phyloP scores from a whole-genome alignment of 2,888 invertebrate species.

The Scelioninae gen. 1 region DNA sequence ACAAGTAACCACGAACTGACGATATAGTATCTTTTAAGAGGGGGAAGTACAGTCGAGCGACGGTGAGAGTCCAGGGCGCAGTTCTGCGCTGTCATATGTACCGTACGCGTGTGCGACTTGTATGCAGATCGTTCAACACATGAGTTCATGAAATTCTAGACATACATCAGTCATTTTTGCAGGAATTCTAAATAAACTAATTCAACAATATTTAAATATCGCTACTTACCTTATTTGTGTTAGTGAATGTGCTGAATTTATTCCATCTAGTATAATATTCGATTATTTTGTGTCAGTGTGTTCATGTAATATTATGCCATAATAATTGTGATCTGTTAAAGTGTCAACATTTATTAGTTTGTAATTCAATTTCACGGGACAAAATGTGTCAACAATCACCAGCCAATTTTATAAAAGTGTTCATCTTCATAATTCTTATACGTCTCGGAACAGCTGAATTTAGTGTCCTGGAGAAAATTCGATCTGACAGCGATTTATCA shows the following conservation, averaged over 20 bases:
- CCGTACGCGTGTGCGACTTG: slow-evolving; percentile 74
- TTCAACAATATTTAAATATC: not conserved
- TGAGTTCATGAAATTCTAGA: slow-evolving; percentile 3
- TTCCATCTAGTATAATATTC: not conserved
- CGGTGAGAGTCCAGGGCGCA: slow-evolving; percentile 78
- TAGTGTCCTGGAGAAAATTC: slow-evolving; percentile 80
- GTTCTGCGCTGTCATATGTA: slow-evolving; percentile 82
- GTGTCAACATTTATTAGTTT: slow-evolving; percentile 7
- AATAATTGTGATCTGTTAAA: slow-evolving; percentile 6
- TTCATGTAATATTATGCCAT: slow-evolving; percentile 23
- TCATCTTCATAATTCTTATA: slow-evolving; percentile 56
- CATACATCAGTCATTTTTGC: slow-evolving; percentile 11
- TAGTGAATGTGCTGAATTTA: not conserved
- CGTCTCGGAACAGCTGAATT: slow-evolving; percentile 64
- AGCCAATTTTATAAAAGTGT: slow-evolving; percentile 39
- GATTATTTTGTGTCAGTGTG: slow-evolving; percentile 1
- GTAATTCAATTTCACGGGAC: slow-evolving; percentile 4
- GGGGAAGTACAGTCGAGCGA: slow-evolving; percentile 60
- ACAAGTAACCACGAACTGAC: slow-evolving; percentile 43
- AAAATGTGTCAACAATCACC: slow-evolving; percentile 38
- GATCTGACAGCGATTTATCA: slow-evolving; percentile 81
- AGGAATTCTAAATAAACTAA: slow-evolving; percentile 1
- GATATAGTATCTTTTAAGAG: slow-evolving; percentile 37
- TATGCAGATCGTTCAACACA: slow-evolving; percentile 17
- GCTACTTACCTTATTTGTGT: not conserved